Evolutionary conservation across 2,113 vertebrate species (phyloP).

Genomic region (Stigmatopora argus): DNA sequence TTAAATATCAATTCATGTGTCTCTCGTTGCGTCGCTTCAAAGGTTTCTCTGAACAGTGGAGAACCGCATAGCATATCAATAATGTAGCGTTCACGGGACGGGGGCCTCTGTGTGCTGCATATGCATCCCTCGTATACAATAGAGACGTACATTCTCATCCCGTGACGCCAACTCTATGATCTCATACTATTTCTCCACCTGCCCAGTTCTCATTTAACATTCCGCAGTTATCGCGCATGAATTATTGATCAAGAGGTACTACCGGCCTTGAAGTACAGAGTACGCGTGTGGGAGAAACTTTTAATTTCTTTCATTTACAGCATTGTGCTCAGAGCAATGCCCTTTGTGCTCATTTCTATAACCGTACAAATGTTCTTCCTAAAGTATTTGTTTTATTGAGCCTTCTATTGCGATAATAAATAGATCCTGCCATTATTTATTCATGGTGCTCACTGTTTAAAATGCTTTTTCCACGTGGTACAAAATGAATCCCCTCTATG

Average conservation of each 20-base stretch:
- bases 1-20: slow-evolving; percentile 11
- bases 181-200: slow-evolving; percentile 27
- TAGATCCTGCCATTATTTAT: background rate
- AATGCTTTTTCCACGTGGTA: background rate
- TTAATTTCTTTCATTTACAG: slow-evolving; percentile 13
- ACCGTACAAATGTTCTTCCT: background rate
- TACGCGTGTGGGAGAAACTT: slow-evolving; percentile 13
- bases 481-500: too few relatives aligned
- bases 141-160: slow-evolving; percentile 15
- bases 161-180: slow-evolving; percentile 21
- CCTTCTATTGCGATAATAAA: background rate
- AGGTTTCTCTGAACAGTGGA: slow-evolving; percentile 11
- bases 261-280: slow-evolving; percentile 13
- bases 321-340: background rate
- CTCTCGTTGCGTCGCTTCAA: slow-evolving; percentile 17
- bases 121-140: background rate
- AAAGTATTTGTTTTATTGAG: slow-evolving; percentile 3
- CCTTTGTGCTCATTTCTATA: background rate
- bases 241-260: slow-evolving; percentile 45
- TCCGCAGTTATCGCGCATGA: slow-evolving; percentile 31
- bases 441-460: background rate
- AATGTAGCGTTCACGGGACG: slow-evolving; percentile 27
- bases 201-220: slow-evolving; percentile 31
- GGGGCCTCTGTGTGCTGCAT: slow-evolving; percentile 2
- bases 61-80: slow-evolving; percentile 38